These are phyloP conservation scores for Pelecanoides urinatrix DNA, from an alignment of 2,113 vertebrate species.

Conservation along the genomic window DNA sequence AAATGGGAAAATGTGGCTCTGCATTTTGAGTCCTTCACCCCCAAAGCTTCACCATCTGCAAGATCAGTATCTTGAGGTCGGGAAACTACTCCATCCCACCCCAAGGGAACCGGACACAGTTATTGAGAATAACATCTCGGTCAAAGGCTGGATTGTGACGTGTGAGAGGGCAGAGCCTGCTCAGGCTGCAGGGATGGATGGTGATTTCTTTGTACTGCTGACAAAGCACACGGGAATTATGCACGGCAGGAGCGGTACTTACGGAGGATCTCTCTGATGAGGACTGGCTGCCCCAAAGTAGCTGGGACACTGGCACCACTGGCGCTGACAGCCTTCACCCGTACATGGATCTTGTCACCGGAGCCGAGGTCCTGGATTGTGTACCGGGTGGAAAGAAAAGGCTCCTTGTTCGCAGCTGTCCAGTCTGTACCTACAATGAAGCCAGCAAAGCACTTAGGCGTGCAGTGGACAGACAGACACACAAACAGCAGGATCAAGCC, in stretches of 20 bases:
- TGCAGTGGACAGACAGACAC: not conserved
- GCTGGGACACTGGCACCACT: slow-evolving; percentile 74
- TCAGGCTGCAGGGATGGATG: not conserved
- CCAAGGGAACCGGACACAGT: not conserved
- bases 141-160: not conserved
- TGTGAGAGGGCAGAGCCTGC: not conserved
- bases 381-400: slow-evolving; percentile 74
- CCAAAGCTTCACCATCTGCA: not conserved
- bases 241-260: not conserved
- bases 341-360: slow-evolving; percentile 79
- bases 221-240: not conserved
- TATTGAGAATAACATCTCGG: not conserved
- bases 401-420: slow-evolving; percentile 78
- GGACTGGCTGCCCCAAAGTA: slow-evolving; percentile 73
- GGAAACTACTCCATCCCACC: not conserved
- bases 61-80: not conserved
- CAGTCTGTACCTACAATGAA: slow-evolving; percentile 79
- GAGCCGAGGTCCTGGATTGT: slow-evolving; percentile 76
- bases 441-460: not conserved
- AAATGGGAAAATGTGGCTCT: not conserved
- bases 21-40: not conserved
- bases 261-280: slow-evolving; percentile 82
- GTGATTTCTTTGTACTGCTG: not conserved
- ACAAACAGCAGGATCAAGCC: not conserved
- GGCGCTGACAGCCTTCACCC: slow-evolving; percentile 80